Evolutionary conservation across 2,888 invertebrate genomes (phyloP), one percentile per base, ranked within the genome.

Genomic region (Hydrotaea diabolus): DNA sequence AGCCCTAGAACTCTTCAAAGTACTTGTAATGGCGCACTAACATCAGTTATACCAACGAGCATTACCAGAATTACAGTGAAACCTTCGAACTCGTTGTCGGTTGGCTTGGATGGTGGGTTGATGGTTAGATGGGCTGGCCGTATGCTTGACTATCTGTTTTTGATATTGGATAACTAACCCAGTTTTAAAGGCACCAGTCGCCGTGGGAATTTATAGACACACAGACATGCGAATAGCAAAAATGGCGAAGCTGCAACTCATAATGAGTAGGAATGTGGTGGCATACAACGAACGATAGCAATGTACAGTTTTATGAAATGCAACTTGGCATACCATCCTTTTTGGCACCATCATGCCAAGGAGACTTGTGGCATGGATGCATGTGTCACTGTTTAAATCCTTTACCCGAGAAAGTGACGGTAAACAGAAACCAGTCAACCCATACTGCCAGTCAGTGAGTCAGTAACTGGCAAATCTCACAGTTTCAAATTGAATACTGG

Each of bases 111-210:
- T 64, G 64, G 36, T 53, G 31, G 15, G 72, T 59, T 72, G 62
- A 62, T 66, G 62, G 72, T 71, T 80, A n/a, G n/a, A n/a, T n/a
- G 31, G 73, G 59, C 15, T 64, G 64, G 36, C 39, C 31, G n/a
- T 62, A 62, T 62, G 62, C 66, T 72, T 80, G 73, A 39, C 69
- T 77, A 74, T 77, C 77, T 66, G 66, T 31, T 71, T 79, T 80
- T 82, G 77, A 80, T 85, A 85, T 82, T 80, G 82, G 55, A 82
- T 82, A 77, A 77, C 85, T 85, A 82, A 85, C 85, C 85, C 64
- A 85, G 85, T 82, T 85, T 82, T 13, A 77, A 17, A 79, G 85
- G 82, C 85, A 85, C 85, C 79, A 79, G 79, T 49, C 82, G 62
- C 71, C 31, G 77, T 64, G 57, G 79, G 74, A 80, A 79, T 77